Evolutionary conservation across 2,888 invertebrate species (phyloP).

Genomic region (Neuroscelio doddi): DNA sequence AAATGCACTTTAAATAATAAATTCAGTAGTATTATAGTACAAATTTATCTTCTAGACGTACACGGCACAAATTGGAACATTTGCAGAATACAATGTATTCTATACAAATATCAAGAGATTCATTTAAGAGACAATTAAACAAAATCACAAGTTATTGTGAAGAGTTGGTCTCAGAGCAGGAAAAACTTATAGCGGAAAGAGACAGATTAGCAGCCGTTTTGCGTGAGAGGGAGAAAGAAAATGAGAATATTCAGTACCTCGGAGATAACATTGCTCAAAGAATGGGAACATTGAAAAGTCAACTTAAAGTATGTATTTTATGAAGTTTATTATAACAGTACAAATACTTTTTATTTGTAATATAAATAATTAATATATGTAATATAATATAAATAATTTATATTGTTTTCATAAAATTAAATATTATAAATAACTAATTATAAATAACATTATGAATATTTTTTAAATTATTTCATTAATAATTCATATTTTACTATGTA

Average conservation of each 20-base stretch:
- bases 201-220: constrained; percentile 56
- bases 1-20: no score
- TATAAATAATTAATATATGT: no score
- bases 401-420: constrained; percentile 1
- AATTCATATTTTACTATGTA: no score
- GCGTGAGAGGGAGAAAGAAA: constrained; percentile 62
- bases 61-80: constrained; percentile 71
- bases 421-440: no score
- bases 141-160: constrained; percentile 75
- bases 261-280: constrained; percentile 73
- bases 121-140: constrained; percentile 73
- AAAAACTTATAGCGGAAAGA: constrained; percentile 71
- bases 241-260: constrained; percentile 61
- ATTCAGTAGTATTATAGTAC: no score
- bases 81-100: constrained; percentile 72
- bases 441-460: no score
- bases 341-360: no score
- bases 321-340: no score
- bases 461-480: no score
- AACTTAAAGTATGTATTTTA: constrained; percentile 70
- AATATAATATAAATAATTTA: no score
- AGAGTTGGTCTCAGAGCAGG: constrained; percentile 74
- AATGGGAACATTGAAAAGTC: constrained; percentile 73
- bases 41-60: constrained; percentile 67
- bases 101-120: constrained; percentile 73